phyloP scores from a whole-genome alignment of 2,797 vertebrate genomes.

The Hydrocynus forskahlii region DNA sequence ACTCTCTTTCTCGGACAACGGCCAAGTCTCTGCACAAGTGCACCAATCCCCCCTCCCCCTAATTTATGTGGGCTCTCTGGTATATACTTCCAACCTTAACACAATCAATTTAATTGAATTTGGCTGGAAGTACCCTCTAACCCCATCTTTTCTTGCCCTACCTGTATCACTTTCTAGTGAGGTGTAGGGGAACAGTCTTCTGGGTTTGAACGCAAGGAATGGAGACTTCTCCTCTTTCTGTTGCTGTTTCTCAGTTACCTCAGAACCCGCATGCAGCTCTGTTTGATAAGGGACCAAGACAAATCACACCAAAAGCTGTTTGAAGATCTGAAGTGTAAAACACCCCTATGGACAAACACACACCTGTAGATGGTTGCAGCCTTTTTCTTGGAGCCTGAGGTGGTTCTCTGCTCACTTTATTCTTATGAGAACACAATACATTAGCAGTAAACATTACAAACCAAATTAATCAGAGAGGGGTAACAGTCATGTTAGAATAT shows the following conservation, averaged over 20 bases:
- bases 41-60: too few relatives aligned
- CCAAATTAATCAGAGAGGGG: too few relatives aligned
- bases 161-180: slow-evolving; percentile 56
- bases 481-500: too few relatives aligned
- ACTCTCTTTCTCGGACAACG: too few relatives aligned
- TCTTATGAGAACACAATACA: slow-evolving; percentile 22
- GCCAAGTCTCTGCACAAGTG: too few relatives aligned
- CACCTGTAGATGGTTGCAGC: slow-evolving; percentile 34
- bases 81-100: too few relatives aligned
- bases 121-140: too few relatives aligned
- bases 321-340: background rate
- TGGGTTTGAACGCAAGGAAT: slow-evolving; percentile 35
- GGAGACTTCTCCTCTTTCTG: slow-evolving; percentile 27
- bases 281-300: background rate
- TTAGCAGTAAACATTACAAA: too few relatives aligned
- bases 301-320: background rate
- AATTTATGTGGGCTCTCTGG: too few relatives aligned
- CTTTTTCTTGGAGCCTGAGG: slow-evolving; percentile 30
- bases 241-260: background rate
- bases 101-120: too few relatives aligned
- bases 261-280: slow-evolving; percentile 1
- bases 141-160: slow-evolving; percentile 13
- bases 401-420: background rate
- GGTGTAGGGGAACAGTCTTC: slow-evolving; percentile 15
- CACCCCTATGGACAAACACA: background rate